Evolutionary conservation across 1,140 invertebrate genomes (phyloP).

Genomic region (Lepidurus arcticus): DNA sequence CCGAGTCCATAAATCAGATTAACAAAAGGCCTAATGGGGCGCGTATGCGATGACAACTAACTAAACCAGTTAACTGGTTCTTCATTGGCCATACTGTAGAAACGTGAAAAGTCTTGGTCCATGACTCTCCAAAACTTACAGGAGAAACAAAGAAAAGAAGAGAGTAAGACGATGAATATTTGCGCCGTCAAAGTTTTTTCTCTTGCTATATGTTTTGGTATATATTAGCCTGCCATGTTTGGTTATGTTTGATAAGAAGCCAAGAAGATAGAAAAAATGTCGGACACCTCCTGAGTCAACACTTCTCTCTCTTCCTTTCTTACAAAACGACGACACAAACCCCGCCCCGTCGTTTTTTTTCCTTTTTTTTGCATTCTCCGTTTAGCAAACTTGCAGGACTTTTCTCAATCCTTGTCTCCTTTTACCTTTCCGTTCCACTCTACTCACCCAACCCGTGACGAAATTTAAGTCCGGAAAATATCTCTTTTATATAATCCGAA

Average conservation of each 20-base stretch:
- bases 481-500: no score
- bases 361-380: not conserved
- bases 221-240: constrained; percentile 19
- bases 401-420: not conserved
- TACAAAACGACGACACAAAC: not conserved
- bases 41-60: constrained; percentile 21
- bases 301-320: not conserved
- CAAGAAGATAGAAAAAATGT: not conserved
- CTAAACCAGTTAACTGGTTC: constrained; percentile 7
- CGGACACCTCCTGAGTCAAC: constrained; percentile 20
- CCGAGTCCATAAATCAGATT: not conserved
- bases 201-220: not conserved
- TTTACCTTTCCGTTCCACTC: not conserved
- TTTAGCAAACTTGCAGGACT: not conserved
- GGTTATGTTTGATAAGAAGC: constrained; percentile 15
- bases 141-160: not conserved
- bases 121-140: not conserved
- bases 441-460: not conserved
- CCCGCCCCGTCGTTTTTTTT: not conserved
- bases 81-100: not conserved
- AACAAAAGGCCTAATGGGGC: not conserved
- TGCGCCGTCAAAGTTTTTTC: not conserved
- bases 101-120: not conserved
- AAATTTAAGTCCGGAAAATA: not conserved
- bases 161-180: not conserved